Percentiles rank a stretch among this genome's conserved stretches.
Conservation (phyloP, 2,888 invertebrate genomes). For the Parasteatoda lunata region DNA sequence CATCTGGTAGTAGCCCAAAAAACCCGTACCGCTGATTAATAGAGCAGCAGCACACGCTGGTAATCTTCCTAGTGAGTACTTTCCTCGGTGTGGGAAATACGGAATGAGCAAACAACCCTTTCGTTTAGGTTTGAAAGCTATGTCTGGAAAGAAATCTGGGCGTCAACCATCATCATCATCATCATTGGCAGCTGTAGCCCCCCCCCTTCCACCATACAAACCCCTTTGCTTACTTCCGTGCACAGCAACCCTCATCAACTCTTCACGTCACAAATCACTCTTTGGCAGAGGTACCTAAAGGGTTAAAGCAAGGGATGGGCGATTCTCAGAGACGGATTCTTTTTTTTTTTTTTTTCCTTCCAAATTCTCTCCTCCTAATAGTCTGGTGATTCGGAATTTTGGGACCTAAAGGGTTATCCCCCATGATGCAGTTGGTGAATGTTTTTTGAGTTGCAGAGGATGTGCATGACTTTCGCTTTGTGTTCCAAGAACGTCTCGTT, state of each 20-base stretch:
- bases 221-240: conserved; percentile 65
- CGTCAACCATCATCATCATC: conserved; percentile 63
- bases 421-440: background rate
- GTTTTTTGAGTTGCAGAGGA: background rate
- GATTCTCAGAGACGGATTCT: conserved; percentile 7
- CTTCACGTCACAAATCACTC: conserved; percentile 67
- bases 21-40: conserved; percentile 61
- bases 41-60: conserved; percentile 63
- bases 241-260: conserved; percentile 63
- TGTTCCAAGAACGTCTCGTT: no score
- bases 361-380: conserved; percentile 10
- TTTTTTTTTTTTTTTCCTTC: conserved; percentile 15
- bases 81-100: conserved; percentile 63
- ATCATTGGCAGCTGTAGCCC: conserved; percentile 47
- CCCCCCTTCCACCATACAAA: conserved; percentile 32
- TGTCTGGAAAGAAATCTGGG: conserved; percentile 53
- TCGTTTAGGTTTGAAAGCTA: conserved; percentile 32
- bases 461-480: background rate
- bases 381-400: conserved; percentile 3
- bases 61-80: conserved; percentile 58
- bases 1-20: conserved; percentile 58
- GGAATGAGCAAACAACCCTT: conserved; percentile 67
- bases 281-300: conserved; percentile 57
- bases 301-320: conserved; percentile 59
- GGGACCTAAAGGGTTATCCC: background rate